Evolutionary conservation across 2,888 invertebrate species (phyloP).

Genomic region (Drosophila lutescens): DNA sequence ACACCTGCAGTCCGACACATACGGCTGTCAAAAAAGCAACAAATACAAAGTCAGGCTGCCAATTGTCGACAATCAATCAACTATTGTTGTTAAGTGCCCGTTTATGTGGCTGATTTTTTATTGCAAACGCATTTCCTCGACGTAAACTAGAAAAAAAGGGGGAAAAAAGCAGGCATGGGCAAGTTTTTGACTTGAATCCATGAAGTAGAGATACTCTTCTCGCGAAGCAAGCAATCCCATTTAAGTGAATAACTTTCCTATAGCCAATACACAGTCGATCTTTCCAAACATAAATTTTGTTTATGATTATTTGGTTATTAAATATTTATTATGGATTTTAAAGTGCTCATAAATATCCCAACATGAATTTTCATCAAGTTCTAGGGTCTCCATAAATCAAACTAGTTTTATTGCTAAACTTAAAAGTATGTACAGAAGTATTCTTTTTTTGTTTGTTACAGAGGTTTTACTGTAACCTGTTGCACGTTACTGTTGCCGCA

Average conservation of each 20-base stretch:
- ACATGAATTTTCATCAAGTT: no score
- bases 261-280: neutral
- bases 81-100: slow-evolving; percentile 63
- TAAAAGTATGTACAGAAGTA: neutral
- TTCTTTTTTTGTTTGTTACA: neutral
- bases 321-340: no score
- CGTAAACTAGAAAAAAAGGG: slow-evolving; percentile 45
- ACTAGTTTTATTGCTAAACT: neutral
- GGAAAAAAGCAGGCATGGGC: slow-evolving; percentile 25
- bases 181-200: neutral
- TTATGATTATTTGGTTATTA: no score
- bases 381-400: no score
- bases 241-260: slow-evolving; percentile 4
- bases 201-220: slow-evolving; percentile 6
- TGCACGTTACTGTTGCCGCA: slow-evolving; percentile 44
- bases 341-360: no score
- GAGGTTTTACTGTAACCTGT: slow-evolving; percentile 9
- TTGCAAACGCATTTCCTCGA: slow-evolving; percentile 50
- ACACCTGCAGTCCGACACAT: slow-evolving; percentile 41
- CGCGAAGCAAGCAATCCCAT: neutral
- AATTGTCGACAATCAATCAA: slow-evolving; percentile 80
- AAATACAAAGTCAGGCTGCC: slow-evolving; percentile 47
- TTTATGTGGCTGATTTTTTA: slow-evolving; percentile 58
- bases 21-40: slow-evolving; percentile 44
- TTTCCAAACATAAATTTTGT: neutral